A percentile compares a stretch with the other conserved stretches of the same genome.
phyloP scores from a whole-genome alignment of 2,113 vertebrate genomes.

The Myotis davidii region DNA sequence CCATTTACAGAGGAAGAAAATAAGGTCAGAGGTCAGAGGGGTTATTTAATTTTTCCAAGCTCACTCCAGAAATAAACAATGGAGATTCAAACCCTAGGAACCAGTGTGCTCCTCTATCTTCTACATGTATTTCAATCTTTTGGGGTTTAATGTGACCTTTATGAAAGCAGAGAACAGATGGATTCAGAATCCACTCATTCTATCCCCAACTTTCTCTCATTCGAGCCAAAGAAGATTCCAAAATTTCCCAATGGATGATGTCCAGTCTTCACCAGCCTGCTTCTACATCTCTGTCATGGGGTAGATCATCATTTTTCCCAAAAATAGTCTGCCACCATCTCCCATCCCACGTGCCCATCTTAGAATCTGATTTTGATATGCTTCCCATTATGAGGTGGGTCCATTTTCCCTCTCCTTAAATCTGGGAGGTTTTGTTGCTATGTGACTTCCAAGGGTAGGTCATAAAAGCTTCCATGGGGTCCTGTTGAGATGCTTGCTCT shows the following conservation, averaged over 20 bases:
- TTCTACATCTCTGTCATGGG: background rate
- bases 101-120: background rate
- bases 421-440: background rate
- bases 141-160: background rate
- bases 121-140: background rate
- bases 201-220: background rate
- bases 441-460: background rate
- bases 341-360: background rate
- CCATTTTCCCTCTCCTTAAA: background rate
- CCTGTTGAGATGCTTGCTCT: background rate
- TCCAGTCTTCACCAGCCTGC: background rate
- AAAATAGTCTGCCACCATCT: background rate
- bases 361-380: background rate
- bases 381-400: background rate
- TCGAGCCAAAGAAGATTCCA: background rate
- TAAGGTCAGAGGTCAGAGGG: background rate
- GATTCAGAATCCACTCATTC: background rate
- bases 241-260: background rate
- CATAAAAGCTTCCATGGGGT: rapidly evolving
- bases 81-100: background rate
- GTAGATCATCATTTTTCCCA: background rate
- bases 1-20: background rate
- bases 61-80: background rate
- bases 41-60: background rate
- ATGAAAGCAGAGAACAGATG: background rate